Percentiles rank a stretch among this genome's conserved stretches.
Conservation (phyloP, 2,888 invertebrate species). For the Limnephilus marmoratus region DNA sequence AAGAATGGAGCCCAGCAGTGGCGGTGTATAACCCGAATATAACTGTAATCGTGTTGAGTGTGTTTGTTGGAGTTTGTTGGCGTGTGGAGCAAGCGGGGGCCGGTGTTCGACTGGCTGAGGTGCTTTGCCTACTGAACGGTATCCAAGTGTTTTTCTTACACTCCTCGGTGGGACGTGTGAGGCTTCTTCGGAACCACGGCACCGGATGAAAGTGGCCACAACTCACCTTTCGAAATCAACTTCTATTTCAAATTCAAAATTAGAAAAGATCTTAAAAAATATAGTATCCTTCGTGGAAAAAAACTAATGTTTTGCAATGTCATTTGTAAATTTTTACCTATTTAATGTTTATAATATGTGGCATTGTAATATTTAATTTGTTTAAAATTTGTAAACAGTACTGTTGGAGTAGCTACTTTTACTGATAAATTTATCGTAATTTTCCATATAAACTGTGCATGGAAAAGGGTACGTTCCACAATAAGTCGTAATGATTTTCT, state of each 20-base stretch:
- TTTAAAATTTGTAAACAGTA: too few relatives aligned
- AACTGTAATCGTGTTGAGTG: conserved; percentile 22
- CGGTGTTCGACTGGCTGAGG: conserved; percentile 12
- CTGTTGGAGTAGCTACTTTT: too few relatives aligned
- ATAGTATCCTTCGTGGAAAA: too few relatives aligned
- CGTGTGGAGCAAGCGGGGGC: neutral
- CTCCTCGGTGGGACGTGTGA: neutral
- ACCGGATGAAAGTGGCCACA: neutral
- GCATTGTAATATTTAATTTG: too few relatives aligned
- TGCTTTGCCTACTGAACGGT: neutral
- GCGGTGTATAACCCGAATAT: conserved; percentile 32
- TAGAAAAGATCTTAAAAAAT: too few relatives aligned
- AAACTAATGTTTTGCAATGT: too few relatives aligned
- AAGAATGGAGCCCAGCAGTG: neutral
- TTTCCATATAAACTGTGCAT: too few relatives aligned
- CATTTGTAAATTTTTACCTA: too few relatives aligned
- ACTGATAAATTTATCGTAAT: too few relatives aligned
- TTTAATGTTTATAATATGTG: too few relatives aligned
- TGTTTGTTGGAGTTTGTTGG: neutral
- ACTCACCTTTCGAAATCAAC: neutral
- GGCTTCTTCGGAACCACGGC: neutral
- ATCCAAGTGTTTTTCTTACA: neutral
- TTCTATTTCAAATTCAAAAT: neutral
- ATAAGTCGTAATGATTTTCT: too few relatives aligned
- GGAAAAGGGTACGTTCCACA: too few relatives aligned